Conservation (phyloP, 2,113 vertebrate species). For the Notarius lentiginosus region DNA sequence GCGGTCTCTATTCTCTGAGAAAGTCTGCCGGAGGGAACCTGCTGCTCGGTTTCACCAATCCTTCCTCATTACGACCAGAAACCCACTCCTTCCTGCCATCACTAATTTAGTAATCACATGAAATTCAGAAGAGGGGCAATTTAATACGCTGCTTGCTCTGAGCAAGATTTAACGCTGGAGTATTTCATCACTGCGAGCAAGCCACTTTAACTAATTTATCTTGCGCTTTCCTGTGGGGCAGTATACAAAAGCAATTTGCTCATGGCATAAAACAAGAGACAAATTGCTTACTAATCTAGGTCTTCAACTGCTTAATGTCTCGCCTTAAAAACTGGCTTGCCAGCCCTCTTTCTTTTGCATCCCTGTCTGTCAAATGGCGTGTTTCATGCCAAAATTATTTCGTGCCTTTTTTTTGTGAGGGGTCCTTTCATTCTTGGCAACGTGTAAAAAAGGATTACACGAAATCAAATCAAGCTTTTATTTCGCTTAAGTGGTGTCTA, state of each 20-base stretch:
- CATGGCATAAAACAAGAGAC: conserved; percentile 55
- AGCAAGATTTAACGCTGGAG: conserved; percentile 59
- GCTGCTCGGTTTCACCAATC: conserved; percentile 42
- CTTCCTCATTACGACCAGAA: conserved; percentile 38
- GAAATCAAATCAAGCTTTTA: conserved; percentile 53
- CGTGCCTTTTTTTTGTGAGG: conserved; percentile 32
- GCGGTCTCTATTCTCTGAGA: conserved; percentile 19
- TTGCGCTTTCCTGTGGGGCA: conserved; percentile 55
- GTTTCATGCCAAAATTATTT: conserved; percentile 52
- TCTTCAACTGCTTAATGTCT: conserved; percentile 60
- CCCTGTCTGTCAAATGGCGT: conserved; percentile 51
- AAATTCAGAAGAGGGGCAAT: conserved; percentile 57
- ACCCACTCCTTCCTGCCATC: conserved; percentile 51
- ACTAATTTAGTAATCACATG: conserved; percentile 59
- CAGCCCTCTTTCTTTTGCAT: conserved; percentile 42
- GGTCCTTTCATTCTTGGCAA: conserved; percentile 53
- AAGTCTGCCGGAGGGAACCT: conserved; percentile 39
- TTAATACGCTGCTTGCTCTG: conserved; percentile 53
- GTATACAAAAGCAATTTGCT: conserved; percentile 59
- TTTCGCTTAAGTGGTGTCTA: conserved; percentile 15
- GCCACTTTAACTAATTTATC: conserved; percentile 59
- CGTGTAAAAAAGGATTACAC: conserved; percentile 61
- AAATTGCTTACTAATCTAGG: conserved; percentile 62
- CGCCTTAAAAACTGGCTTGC: conserved; percentile 48
- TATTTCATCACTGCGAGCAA: conserved; percentile 57